phyloP scores from a whole-genome alignment of 2,797 vertebrate genomes.

The Protosalanx chinensis region DNA sequence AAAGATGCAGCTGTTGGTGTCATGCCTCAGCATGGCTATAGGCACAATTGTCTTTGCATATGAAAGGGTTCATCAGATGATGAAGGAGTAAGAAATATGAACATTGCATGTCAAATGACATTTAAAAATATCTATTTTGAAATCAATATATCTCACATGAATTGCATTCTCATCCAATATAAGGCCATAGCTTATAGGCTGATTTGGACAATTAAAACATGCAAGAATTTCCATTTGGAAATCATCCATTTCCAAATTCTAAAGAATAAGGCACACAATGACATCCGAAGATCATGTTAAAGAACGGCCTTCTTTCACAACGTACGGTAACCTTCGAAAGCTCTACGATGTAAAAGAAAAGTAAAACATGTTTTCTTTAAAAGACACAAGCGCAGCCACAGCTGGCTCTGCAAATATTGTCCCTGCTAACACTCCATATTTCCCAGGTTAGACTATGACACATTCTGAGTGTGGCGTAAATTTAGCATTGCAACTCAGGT shows the following conservation, averaged over 20 bases:
- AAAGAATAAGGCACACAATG: too few relatives aligned
- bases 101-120: too few relatives aligned
- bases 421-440: not conserved
- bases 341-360: not conserved
- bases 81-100: too few relatives aligned
- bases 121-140: not conserved
- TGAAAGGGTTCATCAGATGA: too few relatives aligned
- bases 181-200: too few relatives aligned
- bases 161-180: not conserved
- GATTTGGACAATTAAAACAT: too few relatives aligned
- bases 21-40: too few relatives aligned
- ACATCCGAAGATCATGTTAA: too few relatives aligned
- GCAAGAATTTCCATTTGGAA: too few relatives aligned
- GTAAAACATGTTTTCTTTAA: not conserved
- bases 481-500: not conserved
- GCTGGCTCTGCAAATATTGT: not conserved
- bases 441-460: conserved; percentile 3
- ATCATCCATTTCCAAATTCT: too few relatives aligned
- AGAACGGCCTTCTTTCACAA: not conserved
- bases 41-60: too few relatives aligned
- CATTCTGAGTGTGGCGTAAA: not conserved
- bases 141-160: not conserved
- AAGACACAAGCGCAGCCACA: not conserved
- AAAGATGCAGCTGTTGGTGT: too few relatives aligned
- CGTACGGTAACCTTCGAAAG: not conserved